These are phyloP conservation scores for Cynoglossus semilaevis DNA, from an alignment of 2,113 vertebrate genomes.

Conservation along the genomic window DNA sequence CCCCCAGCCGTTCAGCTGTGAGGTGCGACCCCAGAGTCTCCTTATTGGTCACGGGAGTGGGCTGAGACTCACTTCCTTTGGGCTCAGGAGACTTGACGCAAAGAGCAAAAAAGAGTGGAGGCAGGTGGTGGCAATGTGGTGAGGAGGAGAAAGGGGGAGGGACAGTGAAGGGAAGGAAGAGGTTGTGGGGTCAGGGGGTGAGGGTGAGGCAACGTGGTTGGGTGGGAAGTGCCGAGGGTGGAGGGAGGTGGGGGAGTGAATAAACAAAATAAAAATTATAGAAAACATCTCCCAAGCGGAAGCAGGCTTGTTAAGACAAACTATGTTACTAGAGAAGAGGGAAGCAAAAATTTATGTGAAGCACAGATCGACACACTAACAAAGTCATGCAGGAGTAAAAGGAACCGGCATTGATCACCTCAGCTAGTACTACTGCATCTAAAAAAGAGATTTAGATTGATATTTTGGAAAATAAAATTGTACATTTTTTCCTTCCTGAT, in stretches of 20 bases:
- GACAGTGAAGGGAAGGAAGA: background rate
- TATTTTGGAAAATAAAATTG: no score
- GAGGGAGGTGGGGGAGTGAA: conserved; percentile 49
- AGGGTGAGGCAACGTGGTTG: conserved; percentile 39
- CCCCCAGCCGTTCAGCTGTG: conserved; percentile 87
- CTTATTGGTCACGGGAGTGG: conserved; percentile 84
- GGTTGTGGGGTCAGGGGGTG: conserved; percentile 35
- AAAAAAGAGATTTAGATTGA: no score
- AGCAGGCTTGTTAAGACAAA: conserved; percentile 78
- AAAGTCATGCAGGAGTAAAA: conserved; percentile 72
- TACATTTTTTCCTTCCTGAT: no score
- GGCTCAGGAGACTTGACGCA: conserved; percentile 84
- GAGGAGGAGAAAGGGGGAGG: background rate
- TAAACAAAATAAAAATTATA: conserved; percentile 70
- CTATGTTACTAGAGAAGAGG: conserved; percentile 70
- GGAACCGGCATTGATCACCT: conserved; percentile 59
- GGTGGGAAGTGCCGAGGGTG: conserved; percentile 8
- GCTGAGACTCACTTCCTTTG: conserved; percentile 87
- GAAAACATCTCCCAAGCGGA: conserved; percentile 77
- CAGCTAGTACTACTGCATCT: conserved; percentile 5
- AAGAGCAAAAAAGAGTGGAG: conserved; percentile 72
- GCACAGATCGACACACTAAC: conserved; percentile 56
- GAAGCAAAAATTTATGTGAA: conserved; percentile 56
- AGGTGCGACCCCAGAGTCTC: conserved; percentile 86
- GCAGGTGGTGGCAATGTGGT: conserved; percentile 60